Percentiles rank a stretch among this genome's conserved stretches.
phyloP scores from a whole-genome alignment of 2,888 invertebrate species.

The Synergus gifuensis region DNA sequence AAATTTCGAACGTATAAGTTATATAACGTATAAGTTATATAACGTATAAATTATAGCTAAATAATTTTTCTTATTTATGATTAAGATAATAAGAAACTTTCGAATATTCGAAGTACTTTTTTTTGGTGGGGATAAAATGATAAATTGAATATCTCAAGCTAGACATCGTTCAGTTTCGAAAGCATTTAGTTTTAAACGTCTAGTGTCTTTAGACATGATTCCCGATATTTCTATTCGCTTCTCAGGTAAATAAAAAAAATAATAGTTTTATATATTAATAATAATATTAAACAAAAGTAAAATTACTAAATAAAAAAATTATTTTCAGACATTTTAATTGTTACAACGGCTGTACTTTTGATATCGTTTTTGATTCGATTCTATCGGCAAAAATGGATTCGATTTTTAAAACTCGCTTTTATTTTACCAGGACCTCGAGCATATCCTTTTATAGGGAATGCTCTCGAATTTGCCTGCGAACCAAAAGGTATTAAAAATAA shows the following conservation, averaged over 20 bases:
- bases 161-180: not conserved
- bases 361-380: slow-evolving; percentile 4
- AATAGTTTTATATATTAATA: not conserved
- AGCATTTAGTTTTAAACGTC: not conserved
- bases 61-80: too few relatives aligned
- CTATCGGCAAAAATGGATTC: slow-evolving; percentile 8
- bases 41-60: too few relatives aligned
- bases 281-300: not conserved
- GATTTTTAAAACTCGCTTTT: slow-evolving; percentile 32
- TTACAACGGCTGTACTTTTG: not conserved
- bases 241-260: not conserved
- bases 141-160: not conserved
- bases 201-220: not conserved
- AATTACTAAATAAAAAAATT: not conserved
- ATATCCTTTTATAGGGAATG: slow-evolving; percentile 58
- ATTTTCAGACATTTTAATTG: slow-evolving; percentile 27
- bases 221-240: not conserved
- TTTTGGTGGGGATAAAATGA: not conserved
- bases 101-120: not conserved
- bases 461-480: slow-evolving; percentile 55
- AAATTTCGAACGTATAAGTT: too few relatives aligned
- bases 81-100: not conserved
- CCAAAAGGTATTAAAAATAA: slow-evolving; percentile 49
- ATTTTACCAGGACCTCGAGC: slow-evolving; percentile 57
- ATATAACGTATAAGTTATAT: too few relatives aligned